Conservation (phyloP, 2,888 invertebrate genomes). For the Lasius platythorax region DNA sequence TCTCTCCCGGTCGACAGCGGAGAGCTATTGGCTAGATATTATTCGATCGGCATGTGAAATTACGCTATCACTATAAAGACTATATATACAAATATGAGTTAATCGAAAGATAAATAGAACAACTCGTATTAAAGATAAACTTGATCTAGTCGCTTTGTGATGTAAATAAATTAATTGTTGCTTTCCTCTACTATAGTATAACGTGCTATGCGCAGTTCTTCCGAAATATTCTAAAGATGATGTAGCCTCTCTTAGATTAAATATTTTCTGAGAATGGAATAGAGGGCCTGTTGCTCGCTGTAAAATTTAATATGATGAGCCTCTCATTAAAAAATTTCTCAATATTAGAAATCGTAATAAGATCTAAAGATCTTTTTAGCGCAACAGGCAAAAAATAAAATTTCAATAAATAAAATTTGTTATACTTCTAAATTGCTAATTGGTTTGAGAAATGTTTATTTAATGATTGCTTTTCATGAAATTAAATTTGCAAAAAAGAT, state of each 20-base stretch:
- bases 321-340: not conserved
- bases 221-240: constrained; percentile 16
- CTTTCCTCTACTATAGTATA: not conserved
- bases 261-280: constrained; percentile 7
- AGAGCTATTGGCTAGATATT: constrained; percentile 28
- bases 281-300: not conserved
- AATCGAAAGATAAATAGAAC: constrained; percentile 28
- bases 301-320: not conserved
- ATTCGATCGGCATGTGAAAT: constrained; percentile 29
- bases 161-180: constrained; percentile 40
- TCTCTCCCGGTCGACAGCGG: not conserved
- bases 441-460: not conserved
- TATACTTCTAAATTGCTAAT: not conserved
- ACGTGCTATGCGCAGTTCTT: constrained; percentile 2
- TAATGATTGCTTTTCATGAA: not conserved
- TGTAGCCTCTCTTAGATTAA: not conserved
- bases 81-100: constrained; percentile 43
- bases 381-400: not conserved
- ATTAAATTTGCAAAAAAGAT: not conserved
- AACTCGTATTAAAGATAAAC: not conserved
- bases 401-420: constrained; percentile 19
- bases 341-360: not conserved
- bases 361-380: not conserved
- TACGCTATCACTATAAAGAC: constrained; percentile 20
- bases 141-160: not conserved